phyloP scores from a whole-genome alignment of 2,113 vertebrate species.

The Perca fluviatilis region DNA sequence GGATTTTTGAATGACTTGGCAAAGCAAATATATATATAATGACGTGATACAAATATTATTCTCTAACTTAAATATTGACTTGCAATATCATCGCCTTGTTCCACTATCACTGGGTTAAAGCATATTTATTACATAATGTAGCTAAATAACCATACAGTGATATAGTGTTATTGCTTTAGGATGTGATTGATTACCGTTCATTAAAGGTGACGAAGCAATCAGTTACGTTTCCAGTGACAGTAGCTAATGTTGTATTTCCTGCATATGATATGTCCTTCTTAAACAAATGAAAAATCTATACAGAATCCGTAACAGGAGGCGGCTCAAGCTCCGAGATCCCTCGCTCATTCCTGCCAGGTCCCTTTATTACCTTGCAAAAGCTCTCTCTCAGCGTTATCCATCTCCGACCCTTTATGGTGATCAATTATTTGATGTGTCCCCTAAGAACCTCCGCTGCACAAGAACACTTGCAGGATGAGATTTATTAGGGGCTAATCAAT shows the following conservation, averaged over 20 bases:
- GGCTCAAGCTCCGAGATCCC: slow-evolving; percentile 20
- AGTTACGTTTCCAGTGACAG: slow-evolving; percentile 29
- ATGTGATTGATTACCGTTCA: slow-evolving; percentile 36
- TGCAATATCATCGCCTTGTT: neutral
- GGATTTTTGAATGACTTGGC: neutral
- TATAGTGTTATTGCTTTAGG: neutral
- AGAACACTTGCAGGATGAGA: slow-evolving; percentile 48
- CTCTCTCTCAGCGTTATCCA: slow-evolving; percentile 62
- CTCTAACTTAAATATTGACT: neutral
- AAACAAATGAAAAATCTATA: slow-evolving; percentile 81
- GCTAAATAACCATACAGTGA: slow-evolving; percentile 14
- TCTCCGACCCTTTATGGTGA: slow-evolving; percentile 40
- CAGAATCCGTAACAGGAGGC: slow-evolving; percentile 71
- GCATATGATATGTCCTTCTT: slow-evolving; percentile 54
- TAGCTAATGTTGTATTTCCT: slow-evolving; percentile 55
- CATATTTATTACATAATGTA: neutral
- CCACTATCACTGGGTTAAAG: neutral
- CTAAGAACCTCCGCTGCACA: slow-evolving; percentile 38
- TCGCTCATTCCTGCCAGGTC: slow-evolving; percentile 41
- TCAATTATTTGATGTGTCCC: slow-evolving; percentile 67
- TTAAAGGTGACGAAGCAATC: slow-evolving; percentile 43
- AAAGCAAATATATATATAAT: slow-evolving; percentile 3
- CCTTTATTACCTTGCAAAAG: slow-evolving; percentile 62
- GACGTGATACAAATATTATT: neutral
- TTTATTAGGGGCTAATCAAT: slow-evolving; percentile 69